These are phyloP conservation scores for Aphrocallistes beatrix DNA, from an alignment of 37 sponge, comb jelly and placozoan species.

Conservation along the genomic window DNA sequence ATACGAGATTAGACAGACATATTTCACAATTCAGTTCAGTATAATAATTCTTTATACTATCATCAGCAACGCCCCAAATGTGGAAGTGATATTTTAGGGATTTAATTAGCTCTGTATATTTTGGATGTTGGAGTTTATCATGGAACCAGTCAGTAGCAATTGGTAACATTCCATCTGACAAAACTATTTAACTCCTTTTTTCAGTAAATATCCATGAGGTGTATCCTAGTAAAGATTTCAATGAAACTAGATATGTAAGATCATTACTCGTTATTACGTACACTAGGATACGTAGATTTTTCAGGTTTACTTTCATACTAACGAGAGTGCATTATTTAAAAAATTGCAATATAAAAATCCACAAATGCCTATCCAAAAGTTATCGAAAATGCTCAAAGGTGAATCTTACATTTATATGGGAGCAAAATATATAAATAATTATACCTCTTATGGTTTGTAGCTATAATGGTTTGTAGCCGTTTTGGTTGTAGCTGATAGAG, in stretches of 20 bases:
- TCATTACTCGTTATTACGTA: too few relatives aligned
- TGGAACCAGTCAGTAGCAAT: background rate
- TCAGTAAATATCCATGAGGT: background rate
- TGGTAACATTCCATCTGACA: conserved; percentile 3
- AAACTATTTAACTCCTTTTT: background rate
- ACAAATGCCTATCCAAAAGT: too few relatives aligned
- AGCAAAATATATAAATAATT: too few relatives aligned
- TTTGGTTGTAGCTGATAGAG: too few relatives aligned
- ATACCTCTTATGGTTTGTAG: too few relatives aligned
- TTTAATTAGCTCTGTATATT: background rate
- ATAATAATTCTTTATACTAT: background rate
- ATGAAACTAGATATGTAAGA: background rate
- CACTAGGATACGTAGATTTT: too few relatives aligned
- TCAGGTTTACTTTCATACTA: too few relatives aligned
- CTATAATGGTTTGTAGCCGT: too few relatives aligned
- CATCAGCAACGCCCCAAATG: background rate
- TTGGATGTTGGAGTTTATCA: background rate
- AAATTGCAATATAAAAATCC: too few relatives aligned
- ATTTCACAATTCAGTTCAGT: conserved; percentile 1
- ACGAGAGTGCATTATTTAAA: too few relatives aligned
- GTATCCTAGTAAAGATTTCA: background rate
- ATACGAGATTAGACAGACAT: background rate
- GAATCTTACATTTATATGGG: too few relatives aligned
- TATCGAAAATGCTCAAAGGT: too few relatives aligned
- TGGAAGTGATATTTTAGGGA: conserved; percentile 8